Conservation (phyloP, 2,113 vertebrate genomes). For the Prunella fulvescens region DNA sequence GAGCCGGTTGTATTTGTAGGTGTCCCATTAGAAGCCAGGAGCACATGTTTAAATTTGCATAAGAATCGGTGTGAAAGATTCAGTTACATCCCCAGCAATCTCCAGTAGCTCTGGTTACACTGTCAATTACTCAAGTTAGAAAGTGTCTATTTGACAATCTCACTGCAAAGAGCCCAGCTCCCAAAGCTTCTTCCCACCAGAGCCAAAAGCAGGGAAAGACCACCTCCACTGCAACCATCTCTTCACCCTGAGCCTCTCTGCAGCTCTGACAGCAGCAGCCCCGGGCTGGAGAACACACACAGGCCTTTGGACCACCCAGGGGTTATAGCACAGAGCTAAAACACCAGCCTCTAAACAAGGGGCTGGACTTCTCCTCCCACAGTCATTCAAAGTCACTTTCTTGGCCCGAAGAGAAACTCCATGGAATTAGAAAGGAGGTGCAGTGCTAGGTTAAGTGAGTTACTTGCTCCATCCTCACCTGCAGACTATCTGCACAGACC, state of each 20-base stretch:
- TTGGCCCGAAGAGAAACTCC: neutral
- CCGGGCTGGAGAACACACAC: neutral
- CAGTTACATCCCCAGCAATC: conserved; percentile 27
- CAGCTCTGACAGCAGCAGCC: neutral
- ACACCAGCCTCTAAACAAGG: neutral
- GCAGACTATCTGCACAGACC: rapidly evolving
- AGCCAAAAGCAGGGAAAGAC: neutral
- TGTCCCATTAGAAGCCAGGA: conserved; percentile 6
- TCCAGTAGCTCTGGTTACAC: neutral
- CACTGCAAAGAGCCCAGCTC: neutral
- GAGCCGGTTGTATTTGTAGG: neutral
- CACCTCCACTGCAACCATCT: neutral
- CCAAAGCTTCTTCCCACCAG: neutral
- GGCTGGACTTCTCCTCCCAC: neutral
- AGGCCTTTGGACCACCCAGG: neutral
- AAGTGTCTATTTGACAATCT: neutral
- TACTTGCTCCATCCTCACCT: neutral
- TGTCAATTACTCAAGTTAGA: neutral
- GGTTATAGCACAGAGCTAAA: neutral
- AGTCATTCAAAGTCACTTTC: neutral
- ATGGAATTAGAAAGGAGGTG: neutral
- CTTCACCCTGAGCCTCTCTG: neutral
- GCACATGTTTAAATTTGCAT: conserved; percentile 22
- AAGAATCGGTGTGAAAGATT: conserved; percentile 48
- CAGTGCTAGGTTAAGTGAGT: neutral